A percentile compares a stretch with the other conserved stretches of the same genome.
Conservation (phyloP, 2,888 invertebrate species). For the Vesta saturnalis region DNA sequence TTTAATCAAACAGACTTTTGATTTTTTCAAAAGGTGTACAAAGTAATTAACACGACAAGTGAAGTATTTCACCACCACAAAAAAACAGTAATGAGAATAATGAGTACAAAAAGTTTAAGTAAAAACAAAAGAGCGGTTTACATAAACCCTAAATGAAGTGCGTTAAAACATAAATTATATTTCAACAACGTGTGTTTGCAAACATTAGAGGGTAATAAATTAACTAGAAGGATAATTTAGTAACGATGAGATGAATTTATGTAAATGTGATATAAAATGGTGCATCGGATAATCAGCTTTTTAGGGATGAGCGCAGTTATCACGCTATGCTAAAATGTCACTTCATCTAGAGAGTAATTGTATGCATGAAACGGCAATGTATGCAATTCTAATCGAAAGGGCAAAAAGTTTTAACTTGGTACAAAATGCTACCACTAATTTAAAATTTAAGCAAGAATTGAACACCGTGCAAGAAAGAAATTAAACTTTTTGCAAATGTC, state of each 20-base stretch:
- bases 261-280: slow-evolving; percentile 24
- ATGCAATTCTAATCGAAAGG: neutral
- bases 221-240: slow-evolving; percentile 20
- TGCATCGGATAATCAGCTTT: slow-evolving; percentile 10
- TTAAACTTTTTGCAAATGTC: slow-evolving; percentile 22
- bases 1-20: no score
- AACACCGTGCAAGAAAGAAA: slow-evolving; percentile 20
- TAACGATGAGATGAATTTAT: slow-evolving; percentile 26
- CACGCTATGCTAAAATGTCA: neutral
- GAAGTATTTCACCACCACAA: no score
- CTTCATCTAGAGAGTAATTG: neutral
- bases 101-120: neutral
- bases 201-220: slow-evolving; percentile 20
- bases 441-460: slow-evolving; percentile 17
- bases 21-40: slow-evolving; percentile 1
- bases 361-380: neutral
- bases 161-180: neutral
- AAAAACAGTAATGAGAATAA: neutral
- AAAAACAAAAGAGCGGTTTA: neutral
- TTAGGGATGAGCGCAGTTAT: neutral
- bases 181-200: slow-evolving; percentile 12
- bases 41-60: neutral
- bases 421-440: neutral
- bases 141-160: neutral
- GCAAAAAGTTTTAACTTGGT: neutral